Conservation (phyloP, 2,797 vertebrate genomes). For the Cyprinodon diabolis region DNA sequence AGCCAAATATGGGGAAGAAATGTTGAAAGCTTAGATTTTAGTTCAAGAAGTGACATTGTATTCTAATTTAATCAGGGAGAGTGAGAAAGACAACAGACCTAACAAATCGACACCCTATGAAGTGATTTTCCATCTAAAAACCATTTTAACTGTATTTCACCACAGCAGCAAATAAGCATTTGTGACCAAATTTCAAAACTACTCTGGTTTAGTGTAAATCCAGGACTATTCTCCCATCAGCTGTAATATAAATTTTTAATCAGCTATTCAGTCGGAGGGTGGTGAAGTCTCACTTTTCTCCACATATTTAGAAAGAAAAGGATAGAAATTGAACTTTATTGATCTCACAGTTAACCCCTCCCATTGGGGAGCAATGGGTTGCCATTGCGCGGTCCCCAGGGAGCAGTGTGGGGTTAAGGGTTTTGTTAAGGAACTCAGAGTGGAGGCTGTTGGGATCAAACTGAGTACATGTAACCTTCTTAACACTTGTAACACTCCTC, state of each 20-base stretch:
- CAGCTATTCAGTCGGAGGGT: background rate
- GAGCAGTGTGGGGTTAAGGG: no score
- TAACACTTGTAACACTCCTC: no score
- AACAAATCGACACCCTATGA: background rate
- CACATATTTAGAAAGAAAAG: background rate
- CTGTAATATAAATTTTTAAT: background rate
- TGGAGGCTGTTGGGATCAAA: no score
- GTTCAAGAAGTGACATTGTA: background rate
- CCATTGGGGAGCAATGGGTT: no score
- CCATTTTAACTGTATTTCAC: background rate
- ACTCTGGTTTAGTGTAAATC: background rate
- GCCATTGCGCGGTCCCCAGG: no score
- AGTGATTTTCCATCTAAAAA: background rate
- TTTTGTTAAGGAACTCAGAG: no score
- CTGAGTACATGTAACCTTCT: no score
- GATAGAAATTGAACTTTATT: no score
- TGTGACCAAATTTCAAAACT: background rate
- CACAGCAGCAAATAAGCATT: background rate
- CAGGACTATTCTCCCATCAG: background rate
- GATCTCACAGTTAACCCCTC: background rate
- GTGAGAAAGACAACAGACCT: background rate
- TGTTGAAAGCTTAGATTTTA: background rate
- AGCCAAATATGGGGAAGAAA: background rate
- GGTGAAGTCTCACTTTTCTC: background rate
- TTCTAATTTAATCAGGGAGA: background rate